A percentile compares a stretch with the other conserved stretches of the same genome.
Conservation (phyloP, 1,140 invertebrate genomes). For the Scaptodrosophila lebanonensis region DNA sequence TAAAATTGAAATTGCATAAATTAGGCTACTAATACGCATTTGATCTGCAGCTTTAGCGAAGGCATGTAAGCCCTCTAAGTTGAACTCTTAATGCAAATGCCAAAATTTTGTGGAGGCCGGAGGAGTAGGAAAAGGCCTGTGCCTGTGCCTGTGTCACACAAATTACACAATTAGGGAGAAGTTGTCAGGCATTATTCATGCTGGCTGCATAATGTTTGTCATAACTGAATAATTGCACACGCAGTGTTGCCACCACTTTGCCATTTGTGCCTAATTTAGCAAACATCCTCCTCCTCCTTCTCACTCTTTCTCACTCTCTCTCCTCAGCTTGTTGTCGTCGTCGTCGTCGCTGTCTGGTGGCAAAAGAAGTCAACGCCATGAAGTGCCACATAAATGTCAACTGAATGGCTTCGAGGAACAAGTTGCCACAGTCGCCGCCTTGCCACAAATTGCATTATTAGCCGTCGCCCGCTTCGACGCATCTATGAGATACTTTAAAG, state of each 20-base stretch:
- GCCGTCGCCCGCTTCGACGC: no score
- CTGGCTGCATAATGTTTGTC: constrained; percentile 45
- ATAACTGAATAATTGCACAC: constrained; percentile 65
- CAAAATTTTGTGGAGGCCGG: no score
- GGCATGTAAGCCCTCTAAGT: no score
- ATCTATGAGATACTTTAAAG: no score
- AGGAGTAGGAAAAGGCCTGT: constrained; percentile 41
- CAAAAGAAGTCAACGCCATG: constrained; percentile 41
- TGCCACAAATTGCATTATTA: constrained; percentile 64
- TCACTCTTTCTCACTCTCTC: no score
- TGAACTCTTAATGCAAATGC: no score
- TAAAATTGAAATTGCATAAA: constrained; percentile 9
- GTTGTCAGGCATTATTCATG: not conserved
- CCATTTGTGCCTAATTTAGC: constrained; percentile 69
- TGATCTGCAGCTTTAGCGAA: no score
- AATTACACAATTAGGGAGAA: constrained; percentile 14
- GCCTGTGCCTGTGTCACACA: constrained; percentile 52
- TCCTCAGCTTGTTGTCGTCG: no score
- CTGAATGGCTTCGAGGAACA: constrained; percentile 64
- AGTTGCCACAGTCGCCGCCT: constrained; percentile 16
- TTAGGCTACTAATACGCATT: no score
- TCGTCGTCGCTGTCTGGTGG: no score
- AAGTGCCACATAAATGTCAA: constrained; percentile 72
- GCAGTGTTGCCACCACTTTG: constrained; percentile 32
- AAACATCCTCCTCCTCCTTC: no score